These are phyloP conservation scores for Cryptomyrus ogoouensis DNA, from an alignment of 2,113 vertebrate genomes.

Conservation along the genomic window DNA sequence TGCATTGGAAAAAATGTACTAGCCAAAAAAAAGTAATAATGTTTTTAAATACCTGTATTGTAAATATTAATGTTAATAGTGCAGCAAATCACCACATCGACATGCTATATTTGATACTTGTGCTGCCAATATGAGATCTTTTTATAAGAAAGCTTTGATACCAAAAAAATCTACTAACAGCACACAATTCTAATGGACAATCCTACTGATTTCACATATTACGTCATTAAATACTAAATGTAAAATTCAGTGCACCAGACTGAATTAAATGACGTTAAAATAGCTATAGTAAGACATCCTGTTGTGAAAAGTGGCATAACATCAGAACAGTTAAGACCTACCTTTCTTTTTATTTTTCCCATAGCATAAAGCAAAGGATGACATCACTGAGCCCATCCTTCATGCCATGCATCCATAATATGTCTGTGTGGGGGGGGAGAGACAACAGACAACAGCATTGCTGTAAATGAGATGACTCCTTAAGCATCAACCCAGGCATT, in stretches of 20 bases:
- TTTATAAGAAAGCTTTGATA: background rate
- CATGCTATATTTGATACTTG: background rate
- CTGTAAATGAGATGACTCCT: background rate
- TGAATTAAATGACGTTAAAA: background rate
- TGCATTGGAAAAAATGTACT: background rate
- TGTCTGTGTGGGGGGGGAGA: background rate
- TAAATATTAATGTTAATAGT: background rate
- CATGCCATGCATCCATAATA: conserved; percentile 53
- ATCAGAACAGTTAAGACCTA: conserved; percentile 39
- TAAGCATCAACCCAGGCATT: background rate
- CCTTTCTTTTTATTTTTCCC: conserved; percentile 57
- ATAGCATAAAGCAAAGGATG: conserved; percentile 54
- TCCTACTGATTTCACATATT: background rate
- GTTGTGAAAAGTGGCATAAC: background rate
- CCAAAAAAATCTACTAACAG: background rate
- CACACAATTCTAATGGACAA: background rate
- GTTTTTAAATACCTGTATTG: too few species aligned
- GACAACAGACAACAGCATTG: background rate
- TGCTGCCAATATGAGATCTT: background rate
- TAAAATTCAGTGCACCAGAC: background rate
- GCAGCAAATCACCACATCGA: background rate
- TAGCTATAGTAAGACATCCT: background rate
- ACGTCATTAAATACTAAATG: background rate
- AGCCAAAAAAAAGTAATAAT: background rate
- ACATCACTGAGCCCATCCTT: conserved; percentile 58